Percentiles rank a stretch among this genome's conserved stretches.
These are phyloP conservation scores for Leucophenga montana DNA, from an alignment of 2,888 invertebrate species.

Conservation along the genomic window DNA sequence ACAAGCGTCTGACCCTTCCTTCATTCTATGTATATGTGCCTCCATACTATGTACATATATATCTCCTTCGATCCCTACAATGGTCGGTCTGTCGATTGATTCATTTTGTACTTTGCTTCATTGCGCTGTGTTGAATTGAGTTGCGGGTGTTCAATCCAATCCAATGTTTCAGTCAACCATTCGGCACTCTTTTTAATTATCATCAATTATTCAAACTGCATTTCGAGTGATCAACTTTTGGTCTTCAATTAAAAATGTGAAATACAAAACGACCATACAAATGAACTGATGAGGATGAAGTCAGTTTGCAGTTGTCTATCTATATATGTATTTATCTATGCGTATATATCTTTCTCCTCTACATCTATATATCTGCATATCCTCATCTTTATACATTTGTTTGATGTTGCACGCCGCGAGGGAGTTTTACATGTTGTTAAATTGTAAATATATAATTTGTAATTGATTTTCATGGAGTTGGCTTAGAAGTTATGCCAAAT, in stretches of 20 bases:
- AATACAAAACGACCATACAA: too few species aligned
- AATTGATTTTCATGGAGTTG: too few species aligned
- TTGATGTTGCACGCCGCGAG: too few species aligned
- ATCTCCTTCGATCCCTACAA: neutral
- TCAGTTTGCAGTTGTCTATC: too few species aligned
- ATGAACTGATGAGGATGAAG: too few species aligned
- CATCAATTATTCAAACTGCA: slow-evolving; percentile 73
- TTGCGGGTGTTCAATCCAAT: slow-evolving; percentile 25
- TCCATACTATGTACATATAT: neutral
- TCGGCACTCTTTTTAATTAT: slow-evolving; percentile 67
- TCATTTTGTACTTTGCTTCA: neutral
- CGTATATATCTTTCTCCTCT: too few species aligned
- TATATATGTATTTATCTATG: too few species aligned
- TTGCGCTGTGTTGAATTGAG: neutral
- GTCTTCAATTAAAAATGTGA: slow-evolving; percentile 52
- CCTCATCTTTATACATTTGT: too few species aligned
- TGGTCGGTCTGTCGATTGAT: neutral
- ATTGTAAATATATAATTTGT: neutral
- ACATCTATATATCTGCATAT: too few species aligned
- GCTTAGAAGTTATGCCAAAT: too few species aligned
- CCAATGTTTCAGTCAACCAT: slow-evolving; percentile 30
- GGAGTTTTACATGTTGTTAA: too few species aligned
- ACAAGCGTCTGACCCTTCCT: slow-evolving; percentile 20
- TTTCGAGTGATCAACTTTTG: slow-evolving; percentile 72
- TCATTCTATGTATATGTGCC: neutral